Evolutionary conservation across 2,113 vertebrate genomes (phyloP).

Genomic region (Bostrychus sinensis): DNA sequence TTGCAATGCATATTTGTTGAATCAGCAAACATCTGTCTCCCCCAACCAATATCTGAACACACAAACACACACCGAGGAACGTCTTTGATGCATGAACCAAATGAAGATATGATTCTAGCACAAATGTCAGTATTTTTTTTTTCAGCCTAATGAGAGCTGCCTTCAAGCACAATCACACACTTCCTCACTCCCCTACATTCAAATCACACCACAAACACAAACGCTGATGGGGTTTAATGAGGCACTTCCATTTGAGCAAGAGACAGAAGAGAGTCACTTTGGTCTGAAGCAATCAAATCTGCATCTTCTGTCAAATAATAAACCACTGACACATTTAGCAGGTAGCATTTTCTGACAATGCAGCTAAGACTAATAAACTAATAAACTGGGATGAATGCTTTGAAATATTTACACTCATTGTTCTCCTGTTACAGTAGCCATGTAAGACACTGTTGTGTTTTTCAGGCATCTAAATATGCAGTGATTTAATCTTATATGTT

Average conservation of each 20-base stretch:
- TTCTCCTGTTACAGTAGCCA: background rate
- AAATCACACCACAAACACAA: constrained; percentile 70
- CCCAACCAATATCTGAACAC: constrained; percentile 32
- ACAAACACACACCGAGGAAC: constrained; percentile 59
- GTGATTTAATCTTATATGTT: background rate
- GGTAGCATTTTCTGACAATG: constrained; percentile 38
- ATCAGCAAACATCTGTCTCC: constrained; percentile 84
- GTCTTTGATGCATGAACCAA: constrained; percentile 77
- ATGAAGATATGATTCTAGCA: constrained; percentile 65
- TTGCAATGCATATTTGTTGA: constrained; percentile 72
- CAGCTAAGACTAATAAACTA: background rate
- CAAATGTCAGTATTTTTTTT: constrained; percentile 74
- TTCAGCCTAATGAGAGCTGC: constrained; percentile 76
- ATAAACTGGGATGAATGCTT: background rate
- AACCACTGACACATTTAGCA: constrained; percentile 63
- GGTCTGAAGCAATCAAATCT: constrained; percentile 46
- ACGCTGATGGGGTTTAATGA: constrained; percentile 79
- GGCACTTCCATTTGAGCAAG: constrained; percentile 62
- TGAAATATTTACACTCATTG: background rate
- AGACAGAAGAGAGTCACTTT: constrained; percentile 46
- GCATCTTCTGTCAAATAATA: constrained; percentile 60
- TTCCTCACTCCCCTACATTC: constrained; percentile 58
- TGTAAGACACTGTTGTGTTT: too few species aligned
- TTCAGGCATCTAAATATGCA: too few species aligned
- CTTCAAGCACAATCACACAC: constrained; percentile 33